Percentiles rank a stretch among this genome's conserved stretches.
These are phyloP conservation scores for Sus scrofa DNA, from an alignment of 2,113 vertebrate species.

Conservation along the genomic window DNA sequence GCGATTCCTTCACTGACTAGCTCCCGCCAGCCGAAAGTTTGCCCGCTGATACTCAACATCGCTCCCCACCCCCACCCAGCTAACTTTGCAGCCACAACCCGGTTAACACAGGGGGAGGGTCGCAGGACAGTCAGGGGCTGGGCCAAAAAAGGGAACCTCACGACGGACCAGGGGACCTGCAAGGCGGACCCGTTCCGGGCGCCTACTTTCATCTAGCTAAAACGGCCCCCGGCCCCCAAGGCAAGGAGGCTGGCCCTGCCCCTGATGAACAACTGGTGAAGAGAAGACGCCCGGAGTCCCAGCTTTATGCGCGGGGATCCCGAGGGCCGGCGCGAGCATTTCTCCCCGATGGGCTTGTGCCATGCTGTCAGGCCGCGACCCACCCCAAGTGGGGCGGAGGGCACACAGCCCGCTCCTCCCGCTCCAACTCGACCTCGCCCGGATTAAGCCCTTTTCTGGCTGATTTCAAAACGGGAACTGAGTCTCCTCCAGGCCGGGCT, in stretches of 20 bases:
- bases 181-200: fast-evolving
- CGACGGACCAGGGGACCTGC: background rate
- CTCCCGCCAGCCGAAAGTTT: background rate
- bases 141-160: background rate
- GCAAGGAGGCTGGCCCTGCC: background rate
- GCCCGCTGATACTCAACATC: background rate
- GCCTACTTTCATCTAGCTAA: background rate
- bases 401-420: background rate
- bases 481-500: background rate
- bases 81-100: background rate
- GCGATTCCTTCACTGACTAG: too few relatives aligned
- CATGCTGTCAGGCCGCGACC: background rate
- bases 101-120: background rate
- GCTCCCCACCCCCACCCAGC: background rate
- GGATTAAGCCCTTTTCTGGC: background rate
- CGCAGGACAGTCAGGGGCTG: fast-evolving
- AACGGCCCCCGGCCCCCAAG: background rate
- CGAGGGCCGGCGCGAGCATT: background rate
- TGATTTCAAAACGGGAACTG: slow-evolving; percentile 34
- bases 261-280: background rate
- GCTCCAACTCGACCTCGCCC: slow-evolving; percentile 45
- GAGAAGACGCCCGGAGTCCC: background rate
- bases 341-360: background rate
- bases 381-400: background rate
- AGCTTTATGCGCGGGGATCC: background rate